These are phyloP conservation scores for Teinopalpus imperialis DNA, from an alignment of 2,888 invertebrate genomes.

Conservation along the genomic window DNA sequence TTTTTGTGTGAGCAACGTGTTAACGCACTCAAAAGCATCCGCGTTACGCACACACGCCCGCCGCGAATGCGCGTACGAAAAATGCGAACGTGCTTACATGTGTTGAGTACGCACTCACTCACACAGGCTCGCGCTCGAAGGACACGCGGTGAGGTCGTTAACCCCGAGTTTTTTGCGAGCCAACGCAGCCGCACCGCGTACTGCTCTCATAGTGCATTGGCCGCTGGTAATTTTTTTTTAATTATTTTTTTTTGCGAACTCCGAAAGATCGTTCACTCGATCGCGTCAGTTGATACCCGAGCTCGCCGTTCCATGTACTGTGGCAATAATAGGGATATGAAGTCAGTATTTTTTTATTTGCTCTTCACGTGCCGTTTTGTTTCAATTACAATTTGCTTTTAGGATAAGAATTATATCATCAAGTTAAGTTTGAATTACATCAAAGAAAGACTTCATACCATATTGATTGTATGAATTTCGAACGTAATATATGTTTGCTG, in stretches of 20 bases:
- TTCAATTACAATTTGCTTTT: slow-evolving; percentile 44
- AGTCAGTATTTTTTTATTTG: slow-evolving; percentile 52
- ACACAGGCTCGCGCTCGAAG: slow-evolving; percentile 63
- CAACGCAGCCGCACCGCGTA: slow-evolving; percentile 66
- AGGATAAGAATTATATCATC: slow-evolving; percentile 12
- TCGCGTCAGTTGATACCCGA: slow-evolving; percentile 51
- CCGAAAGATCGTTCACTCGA: slow-evolving; percentile 63
- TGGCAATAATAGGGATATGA: slow-evolving; percentile 69
- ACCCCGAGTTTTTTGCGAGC: slow-evolving; percentile 76
- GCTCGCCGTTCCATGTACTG: slow-evolving; percentile 47
- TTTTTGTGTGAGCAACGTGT: slow-evolving; percentile 50
- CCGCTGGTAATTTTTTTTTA: slow-evolving; percentile 53
- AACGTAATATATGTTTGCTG: no score
- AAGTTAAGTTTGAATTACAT: slow-evolving; percentile 13
- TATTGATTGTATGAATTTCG: no score
- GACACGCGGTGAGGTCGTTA: slow-evolving; percentile 73
- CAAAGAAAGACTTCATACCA: no score
- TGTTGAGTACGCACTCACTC: slow-evolving; percentile 56
- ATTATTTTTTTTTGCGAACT: slow-evolving; percentile 44
- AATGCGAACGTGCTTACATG: slow-evolving; percentile 39
- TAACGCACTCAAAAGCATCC: slow-evolving; percentile 53
- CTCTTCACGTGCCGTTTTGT: slow-evolving; percentile 49
- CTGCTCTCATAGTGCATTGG: slow-evolving; percentile 69
- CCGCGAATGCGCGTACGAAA: slow-evolving; percentile 45
- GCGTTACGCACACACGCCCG: slow-evolving; percentile 46